Percentiles rank a stretch among this genome's conserved stretches.
Evolutionary conservation across 2,113 vertebrate genomes (phyloP).

Genomic region (Solea solea): DNA sequence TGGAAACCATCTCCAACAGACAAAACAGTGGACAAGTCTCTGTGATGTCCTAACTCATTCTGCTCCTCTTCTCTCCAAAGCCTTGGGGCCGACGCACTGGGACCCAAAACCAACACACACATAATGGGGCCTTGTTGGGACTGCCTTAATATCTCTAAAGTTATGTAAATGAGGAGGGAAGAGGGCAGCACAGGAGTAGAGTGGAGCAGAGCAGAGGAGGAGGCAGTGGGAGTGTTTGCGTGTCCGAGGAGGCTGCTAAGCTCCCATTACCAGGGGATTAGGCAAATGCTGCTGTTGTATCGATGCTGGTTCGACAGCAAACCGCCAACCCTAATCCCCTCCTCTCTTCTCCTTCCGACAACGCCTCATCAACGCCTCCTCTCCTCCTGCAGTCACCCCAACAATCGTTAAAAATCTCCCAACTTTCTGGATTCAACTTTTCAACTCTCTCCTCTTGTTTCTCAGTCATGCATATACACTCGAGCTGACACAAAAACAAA

Average conservation of each 20-base stretch:
- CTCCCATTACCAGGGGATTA: conserved; percentile 87
- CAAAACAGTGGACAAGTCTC: conserved; percentile 75
- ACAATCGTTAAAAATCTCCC: conserved; percentile 43
- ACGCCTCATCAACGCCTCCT: conserved; percentile 73
- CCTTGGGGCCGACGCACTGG: conserved; percentile 66
- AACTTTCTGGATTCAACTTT: conserved; percentile 67
- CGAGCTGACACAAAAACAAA: conserved; percentile 16
- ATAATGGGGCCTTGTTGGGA: conserved; percentile 84
- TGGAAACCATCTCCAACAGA: conserved; percentile 74
- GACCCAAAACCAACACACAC: conserved; percentile 83
- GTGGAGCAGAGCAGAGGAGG: conserved; percentile 72
- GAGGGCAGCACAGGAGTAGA: conserved; percentile 69
- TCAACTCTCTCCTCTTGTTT: conserved; percentile 45
- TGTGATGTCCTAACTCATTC: conserved; percentile 76
- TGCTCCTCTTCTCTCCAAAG: conserved; percentile 73
- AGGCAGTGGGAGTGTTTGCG: conserved; percentile 81
- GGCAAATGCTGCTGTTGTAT: conserved; percentile 85
- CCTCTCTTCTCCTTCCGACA: conserved; percentile 76
- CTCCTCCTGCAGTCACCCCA: conserved; percentile 57
- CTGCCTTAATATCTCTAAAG: conserved; percentile 82
- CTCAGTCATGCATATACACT: conserved; percentile 44
- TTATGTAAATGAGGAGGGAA: conserved; percentile 82
- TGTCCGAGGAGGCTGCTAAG: conserved; percentile 84
- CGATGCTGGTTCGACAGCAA: conserved; percentile 82
- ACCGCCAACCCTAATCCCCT: conserved; percentile 80